Evolutionary conservation across 2,797 vertebrate species (phyloP).

Genomic region (Alosa sapidissima): DNA sequence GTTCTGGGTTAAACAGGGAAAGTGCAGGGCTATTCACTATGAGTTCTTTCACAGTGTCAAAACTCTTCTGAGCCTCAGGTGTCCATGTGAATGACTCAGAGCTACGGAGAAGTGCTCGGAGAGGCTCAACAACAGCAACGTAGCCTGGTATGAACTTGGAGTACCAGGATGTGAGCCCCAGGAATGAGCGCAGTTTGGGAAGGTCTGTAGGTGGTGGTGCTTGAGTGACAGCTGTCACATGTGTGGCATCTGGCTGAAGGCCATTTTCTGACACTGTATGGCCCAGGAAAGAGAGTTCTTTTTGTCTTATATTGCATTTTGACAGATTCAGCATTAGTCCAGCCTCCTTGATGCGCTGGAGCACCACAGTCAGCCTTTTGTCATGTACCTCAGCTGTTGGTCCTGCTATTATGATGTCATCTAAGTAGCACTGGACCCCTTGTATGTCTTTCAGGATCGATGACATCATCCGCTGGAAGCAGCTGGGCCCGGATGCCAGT

Average conservation of each 20-base stretch:
- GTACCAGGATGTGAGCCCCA: constrained; percentile 27
- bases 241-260: constrained; percentile 19
- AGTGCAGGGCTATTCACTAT: constrained; percentile 6
- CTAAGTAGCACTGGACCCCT: constrained; percentile 28
- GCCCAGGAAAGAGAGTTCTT: rapidly evolving
- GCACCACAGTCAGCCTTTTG: rapidly evolving
- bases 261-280: rapidly evolving
- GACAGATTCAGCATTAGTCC: constrained; percentile 8
- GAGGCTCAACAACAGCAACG: constrained; percentile 24
- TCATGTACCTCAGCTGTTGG: not conserved
- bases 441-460: not conserved
- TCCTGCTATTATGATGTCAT: not conserved
- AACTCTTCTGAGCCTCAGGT: not conserved
- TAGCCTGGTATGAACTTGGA: constrained; percentile 34
- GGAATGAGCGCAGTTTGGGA: constrained; percentile 9
- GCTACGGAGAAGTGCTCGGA: not conserved
- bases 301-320: not conserved
- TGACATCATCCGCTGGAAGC: constrained; percentile 27
- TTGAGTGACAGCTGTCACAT: constrained; percentile 23
- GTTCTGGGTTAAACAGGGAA: constrained; percentile 15
- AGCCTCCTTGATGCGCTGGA: constrained; percentile 5
- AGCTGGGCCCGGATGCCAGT: constrained; percentile 28
- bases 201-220: constrained; percentile 23
- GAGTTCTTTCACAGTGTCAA: not conserved
- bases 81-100: constrained; percentile 22